Conservation (phyloP, 2,113 vertebrate species). For the Toxostoma redivivum region DNA sequence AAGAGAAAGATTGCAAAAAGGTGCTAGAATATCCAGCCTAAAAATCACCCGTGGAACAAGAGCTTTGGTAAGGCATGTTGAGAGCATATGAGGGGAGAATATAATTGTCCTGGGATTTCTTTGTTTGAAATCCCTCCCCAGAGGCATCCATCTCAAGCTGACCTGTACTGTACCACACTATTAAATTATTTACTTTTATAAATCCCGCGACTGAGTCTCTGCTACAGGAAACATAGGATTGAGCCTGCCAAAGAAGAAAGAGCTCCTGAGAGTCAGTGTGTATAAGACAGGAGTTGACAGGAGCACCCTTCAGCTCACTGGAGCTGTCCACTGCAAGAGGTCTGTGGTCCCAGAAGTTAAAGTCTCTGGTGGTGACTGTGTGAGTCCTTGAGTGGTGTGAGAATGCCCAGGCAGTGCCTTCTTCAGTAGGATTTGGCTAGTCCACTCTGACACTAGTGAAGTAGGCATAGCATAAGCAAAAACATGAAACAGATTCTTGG, state of each 20-base stretch:
- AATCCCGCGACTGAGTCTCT: accelerated
- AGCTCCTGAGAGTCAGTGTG: neutral
- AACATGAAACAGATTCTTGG: neutral
- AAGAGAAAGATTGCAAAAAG: neutral
- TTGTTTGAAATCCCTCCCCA: neutral
- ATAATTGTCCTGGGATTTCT: neutral
- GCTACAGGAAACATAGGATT: neutral
- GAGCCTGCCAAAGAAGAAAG: neutral
- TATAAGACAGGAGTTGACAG: neutral
- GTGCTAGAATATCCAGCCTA: neutral
- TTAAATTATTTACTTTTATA: neutral
- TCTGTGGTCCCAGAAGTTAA: neutral
- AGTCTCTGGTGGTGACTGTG: neutral
- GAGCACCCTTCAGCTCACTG: neutral
- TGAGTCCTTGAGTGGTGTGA: neutral
- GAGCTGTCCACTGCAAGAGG: neutral
- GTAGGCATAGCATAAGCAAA: neutral
- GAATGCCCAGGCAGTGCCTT: neutral
- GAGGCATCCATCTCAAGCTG: neutral
- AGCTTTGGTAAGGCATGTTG: neutral
- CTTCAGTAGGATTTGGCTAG: neutral
- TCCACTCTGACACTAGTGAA: neutral
- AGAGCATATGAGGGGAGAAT: neutral
- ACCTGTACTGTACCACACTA: neutral
- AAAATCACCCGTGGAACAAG: neutral